Evolutionary conservation across 2,797 vertebrate genomes (phyloP), one percentile per base, ranked within the genome.

Genomic region (Cynodonichthys magdalenae): DNA sequence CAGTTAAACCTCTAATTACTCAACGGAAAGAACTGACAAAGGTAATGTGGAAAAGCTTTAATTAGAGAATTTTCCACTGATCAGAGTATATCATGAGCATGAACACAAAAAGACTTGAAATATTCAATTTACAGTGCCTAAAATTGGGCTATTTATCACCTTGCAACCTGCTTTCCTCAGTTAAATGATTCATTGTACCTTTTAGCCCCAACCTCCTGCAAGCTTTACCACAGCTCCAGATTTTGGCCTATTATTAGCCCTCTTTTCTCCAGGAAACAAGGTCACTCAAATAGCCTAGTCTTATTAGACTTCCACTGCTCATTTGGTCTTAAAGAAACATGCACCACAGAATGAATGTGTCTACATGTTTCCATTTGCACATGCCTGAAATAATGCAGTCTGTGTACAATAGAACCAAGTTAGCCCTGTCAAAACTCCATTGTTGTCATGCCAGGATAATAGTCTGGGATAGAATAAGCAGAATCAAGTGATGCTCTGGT

Each of bases 201-300:
- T 86, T 86, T 82, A 87, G 78, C 63, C 60, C 74, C 27, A 80
- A 78, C 73, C 81, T 78, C 86, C 85, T 83, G 82, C 83, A 76
- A 79, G 74, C 81, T 72, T 70, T 59, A 39, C 76, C 74, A 63
- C 89, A 89, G 88, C 80, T 91, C 90, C 79, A 87, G 84, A 89
- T 91, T 83, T 87, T 69, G 75, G 70, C 59, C 91, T 92, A 92
- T 93, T 89, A 90, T 91, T 92, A 93, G 86, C 80, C 9, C 71
- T 54, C 75, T 80, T 89, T 88, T 89, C 83, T 89, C 77, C 29
- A 79, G 79, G 90, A 92, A 94, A 93, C 87, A 92, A 90, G 91
- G 91, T 90, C 91, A 86, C 81, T 90, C 79, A 73, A 75, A 84
- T 69, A 82, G 85, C 80, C 81, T 83, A 58, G 84, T 90, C 80